Base-by-base conservation (phyloP, 2,113 vertebrate genomes). In the Dinomys branickii region DNA sequence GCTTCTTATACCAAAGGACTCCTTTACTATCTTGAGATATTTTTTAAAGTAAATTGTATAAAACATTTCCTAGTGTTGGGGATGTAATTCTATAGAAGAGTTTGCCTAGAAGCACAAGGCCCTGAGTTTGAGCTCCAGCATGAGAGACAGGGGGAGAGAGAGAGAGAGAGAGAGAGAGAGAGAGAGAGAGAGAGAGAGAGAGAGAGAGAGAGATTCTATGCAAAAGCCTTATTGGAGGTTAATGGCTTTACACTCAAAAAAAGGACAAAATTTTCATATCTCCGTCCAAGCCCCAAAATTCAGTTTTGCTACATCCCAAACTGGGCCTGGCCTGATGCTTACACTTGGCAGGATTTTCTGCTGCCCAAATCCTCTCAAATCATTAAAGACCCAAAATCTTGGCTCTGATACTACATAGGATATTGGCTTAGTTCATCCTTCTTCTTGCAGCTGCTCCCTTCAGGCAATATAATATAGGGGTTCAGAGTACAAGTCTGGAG, bases 341-440 rank as follows among this genome's bases (percentile, higher is more conserved):
- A 58, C 14, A 63, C 44, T 85, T 47, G n/a, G n/a, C 82, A 8
- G 24, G 11, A 88, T 83, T 82, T 93, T 96, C 33, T 71, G 2
- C 19, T 59, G 28, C 65, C 47, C 63, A 67, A 71, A 91, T 81
- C 24, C 85, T 93, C 41, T 82, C 71, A 85, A 88, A 92, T 69
- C 69, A 77, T 82, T 85, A 56, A 6, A n/a, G 82, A 91, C 16
- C 41, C 56, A 81, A 88, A 94, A 92, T 5, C 9, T 92, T 90
- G 69, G 22, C 58, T 52, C 22, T 2, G 0, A 65, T 22, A 84
- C 75, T 44, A 33, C 19, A 24, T 22, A 56, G 19, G 44, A 92
- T 47, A 65, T 44, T 84, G 44, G 6, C 3, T 13, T 89, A 67
- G 1, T 67, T 90, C 41, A 81, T n/a, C 24, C 13, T 78, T 91